Base-by-base conservation (phyloP, 2,888 invertebrate species). In the Caenorhabditis sulstoni region DNA sequence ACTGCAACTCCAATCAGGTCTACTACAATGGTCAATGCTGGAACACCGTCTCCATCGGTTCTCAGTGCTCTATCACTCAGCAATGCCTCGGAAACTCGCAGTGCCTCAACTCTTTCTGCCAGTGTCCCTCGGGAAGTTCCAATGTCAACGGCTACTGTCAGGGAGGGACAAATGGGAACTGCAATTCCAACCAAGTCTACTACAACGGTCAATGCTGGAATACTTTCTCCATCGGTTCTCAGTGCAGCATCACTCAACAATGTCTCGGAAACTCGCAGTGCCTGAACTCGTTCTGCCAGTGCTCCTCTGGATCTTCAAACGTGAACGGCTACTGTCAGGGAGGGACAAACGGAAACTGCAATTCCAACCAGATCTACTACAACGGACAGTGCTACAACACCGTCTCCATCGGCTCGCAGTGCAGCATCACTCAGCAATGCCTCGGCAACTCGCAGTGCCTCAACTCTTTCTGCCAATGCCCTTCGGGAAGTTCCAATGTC, bases 401-500 rank as follows among this genome's bases (percentile, higher is more conserved):
- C 1, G 80, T 77, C 2, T 62, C 70, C 9, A 62, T 82, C 11
- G 86, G 86, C 1, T 67, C 68, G 9, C 65, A 74, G 20, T 87
- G 87, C 41, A 50, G 47, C 8, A 77, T 78, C 62, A 81, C 83
- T 12, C 66, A 79, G 49, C 87, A 87, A 64, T 87, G 87, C 50
- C 64, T 77, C 4, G 67, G 59, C 49, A 74, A 68, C 44, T 71
- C 79, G 0, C 70, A 74, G 18, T 81, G 81, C 44, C 5, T 55
- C 9, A 79, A 79, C 23, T 66, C 65, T 0, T 49, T 71, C 55
- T 81, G 81, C 59, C 79, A 79, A 29, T 79, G 79, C 23, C 39
- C 79, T 14, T 41, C 67, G 12, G 79, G 79, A 16, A 37, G 58
- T 1, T 55, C 47, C 1, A 65, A 59, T 45, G 37, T 64, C 0